These are phyloP conservation scores for Diglossa cyanea DNA, from an alignment of 2,797 vertebrate genomes.

Conservation along the genomic window DNA sequence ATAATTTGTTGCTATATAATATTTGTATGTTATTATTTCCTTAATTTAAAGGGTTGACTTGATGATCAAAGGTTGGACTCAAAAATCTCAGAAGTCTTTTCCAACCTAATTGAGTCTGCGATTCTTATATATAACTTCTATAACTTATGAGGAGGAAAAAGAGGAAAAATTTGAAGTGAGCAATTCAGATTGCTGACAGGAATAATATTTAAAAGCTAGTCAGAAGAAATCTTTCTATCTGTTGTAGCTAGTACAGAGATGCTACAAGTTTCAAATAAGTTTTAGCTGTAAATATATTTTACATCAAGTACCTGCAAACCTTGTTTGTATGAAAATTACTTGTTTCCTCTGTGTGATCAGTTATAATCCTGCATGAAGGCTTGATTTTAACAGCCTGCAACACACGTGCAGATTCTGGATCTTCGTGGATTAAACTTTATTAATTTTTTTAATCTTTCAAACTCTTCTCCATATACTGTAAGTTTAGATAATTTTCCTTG, in stretches of 20 bases:
- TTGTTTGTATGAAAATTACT: neutral
- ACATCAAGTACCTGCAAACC: neutral
- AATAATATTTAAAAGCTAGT: neutral
- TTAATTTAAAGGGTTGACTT: neutral
- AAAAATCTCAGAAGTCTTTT: neutral
- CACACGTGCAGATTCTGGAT: neutral
- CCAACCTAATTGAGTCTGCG: neutral
- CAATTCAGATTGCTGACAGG: neutral
- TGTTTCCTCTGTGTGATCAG: neutral
- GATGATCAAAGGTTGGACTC: neutral
- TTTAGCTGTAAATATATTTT: neutral
- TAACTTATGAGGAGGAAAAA: neutral
- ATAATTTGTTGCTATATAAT: too few species aligned
- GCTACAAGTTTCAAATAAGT: neutral
- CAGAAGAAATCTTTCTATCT: neutral
- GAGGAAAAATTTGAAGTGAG: neutral
- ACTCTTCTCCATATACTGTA: neutral
- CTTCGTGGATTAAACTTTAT: neutral
- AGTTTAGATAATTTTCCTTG: neutral
- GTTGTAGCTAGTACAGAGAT: neutral
- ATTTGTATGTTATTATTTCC: neutral
- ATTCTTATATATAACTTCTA: neutral
- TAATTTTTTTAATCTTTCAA: neutral
- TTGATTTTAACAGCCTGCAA: neutral
- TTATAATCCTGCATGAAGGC: neutral